These are phyloP conservation scores for Epizoanthus ramosus DNA, from an alignment of 92 coral and sea anemone genomes.

Conservation along the genomic window DNA sequence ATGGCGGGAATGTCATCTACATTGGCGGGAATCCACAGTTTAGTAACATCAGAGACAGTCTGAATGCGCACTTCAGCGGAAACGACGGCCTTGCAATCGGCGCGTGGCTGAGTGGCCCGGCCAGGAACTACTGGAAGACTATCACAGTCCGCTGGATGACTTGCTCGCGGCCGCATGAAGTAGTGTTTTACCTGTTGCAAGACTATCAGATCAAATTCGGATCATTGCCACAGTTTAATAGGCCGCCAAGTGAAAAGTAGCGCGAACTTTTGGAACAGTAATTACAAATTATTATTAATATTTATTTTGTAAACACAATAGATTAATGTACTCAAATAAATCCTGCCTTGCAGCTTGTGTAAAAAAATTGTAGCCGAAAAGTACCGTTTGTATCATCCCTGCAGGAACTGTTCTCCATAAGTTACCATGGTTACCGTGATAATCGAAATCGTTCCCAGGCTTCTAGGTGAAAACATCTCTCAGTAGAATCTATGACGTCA, in stretches of 20 bases:
- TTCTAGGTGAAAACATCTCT: no score
- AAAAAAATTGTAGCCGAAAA: no score
- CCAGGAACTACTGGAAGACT: slow-evolving; percentile 75
- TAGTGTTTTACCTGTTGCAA: slow-evolving; percentile 74
- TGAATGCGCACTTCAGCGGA: slow-evolving; percentile 88
- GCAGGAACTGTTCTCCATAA: no score
- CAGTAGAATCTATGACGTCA: no score
- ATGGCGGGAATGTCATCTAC: slow-evolving; percentile 73
- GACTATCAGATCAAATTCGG: slow-evolving; percentile 79
- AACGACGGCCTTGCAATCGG: slow-evolving; percentile 89
- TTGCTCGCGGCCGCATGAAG: slow-evolving; percentile 76
- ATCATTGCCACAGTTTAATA: slow-evolving; percentile 68
- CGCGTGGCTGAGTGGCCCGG: slow-evolving; percentile 78
- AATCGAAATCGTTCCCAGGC: no score
- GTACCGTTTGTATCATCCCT: no score
- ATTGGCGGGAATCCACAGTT: slow-evolving; percentile 85
- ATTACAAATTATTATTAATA: not conserved
- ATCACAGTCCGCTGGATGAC: slow-evolving; percentile 87
- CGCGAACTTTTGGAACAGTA: not conserved
- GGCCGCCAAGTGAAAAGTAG: slow-evolving; percentile 58
- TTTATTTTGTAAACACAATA: no score
- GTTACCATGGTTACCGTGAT: no score
- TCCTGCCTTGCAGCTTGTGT: no score
- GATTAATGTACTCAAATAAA: no score
- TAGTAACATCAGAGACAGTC: slow-evolving; percentile 75